These are phyloP conservation scores for Philereme vetulata DNA, from an alignment of 2,888 invertebrate genomes.

Conservation along the genomic window DNA sequence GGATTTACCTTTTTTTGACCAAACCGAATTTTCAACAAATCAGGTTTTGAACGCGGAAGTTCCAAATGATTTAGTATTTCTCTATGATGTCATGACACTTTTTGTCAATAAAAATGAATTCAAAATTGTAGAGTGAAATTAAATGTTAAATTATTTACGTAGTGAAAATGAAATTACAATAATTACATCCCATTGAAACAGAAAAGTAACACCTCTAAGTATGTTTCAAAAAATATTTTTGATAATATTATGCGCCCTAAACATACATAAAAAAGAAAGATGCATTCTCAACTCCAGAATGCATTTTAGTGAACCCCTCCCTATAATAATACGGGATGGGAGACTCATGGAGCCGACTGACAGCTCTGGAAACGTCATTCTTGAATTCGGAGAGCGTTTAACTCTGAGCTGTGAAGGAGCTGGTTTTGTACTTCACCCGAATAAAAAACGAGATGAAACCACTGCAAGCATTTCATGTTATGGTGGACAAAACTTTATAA, in stretches of 20 bases:
- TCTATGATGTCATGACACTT: no score
- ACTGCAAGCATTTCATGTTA: constrained; percentile 62
- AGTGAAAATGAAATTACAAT: constrained; percentile 13
- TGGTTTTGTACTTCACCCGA: constrained; percentile 58
- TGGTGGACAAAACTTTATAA: constrained; percentile 60
- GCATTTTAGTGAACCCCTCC: constrained; percentile 67
- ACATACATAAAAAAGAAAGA: constrained; percentile 50
- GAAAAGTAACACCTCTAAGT: constrained; percentile 18
- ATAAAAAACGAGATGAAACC: constrained; percentile 38
- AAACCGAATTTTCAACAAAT: no score
- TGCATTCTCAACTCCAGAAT: constrained; percentile 60
- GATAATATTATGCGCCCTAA: constrained; percentile 62
- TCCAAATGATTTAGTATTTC: no score
- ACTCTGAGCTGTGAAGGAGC: constrained; percentile 64
- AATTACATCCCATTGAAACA: background rate
- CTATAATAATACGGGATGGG: constrained; percentile 61
- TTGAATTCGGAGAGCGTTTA: constrained; percentile 59
- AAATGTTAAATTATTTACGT: constrained; percentile 5
- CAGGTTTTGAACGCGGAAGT: no score
- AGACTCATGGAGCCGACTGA: constrained; percentile 66
- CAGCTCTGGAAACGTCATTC: constrained; percentile 55
- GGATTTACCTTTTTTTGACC: no score
- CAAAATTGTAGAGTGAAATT: background rate
- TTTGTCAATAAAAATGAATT: background rate
- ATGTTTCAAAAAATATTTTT: constrained; percentile 57